Evolutionary conservation across 2,113 vertebrate species (phyloP).

Genomic region (Pelvicachromis taeniatus): DNA sequence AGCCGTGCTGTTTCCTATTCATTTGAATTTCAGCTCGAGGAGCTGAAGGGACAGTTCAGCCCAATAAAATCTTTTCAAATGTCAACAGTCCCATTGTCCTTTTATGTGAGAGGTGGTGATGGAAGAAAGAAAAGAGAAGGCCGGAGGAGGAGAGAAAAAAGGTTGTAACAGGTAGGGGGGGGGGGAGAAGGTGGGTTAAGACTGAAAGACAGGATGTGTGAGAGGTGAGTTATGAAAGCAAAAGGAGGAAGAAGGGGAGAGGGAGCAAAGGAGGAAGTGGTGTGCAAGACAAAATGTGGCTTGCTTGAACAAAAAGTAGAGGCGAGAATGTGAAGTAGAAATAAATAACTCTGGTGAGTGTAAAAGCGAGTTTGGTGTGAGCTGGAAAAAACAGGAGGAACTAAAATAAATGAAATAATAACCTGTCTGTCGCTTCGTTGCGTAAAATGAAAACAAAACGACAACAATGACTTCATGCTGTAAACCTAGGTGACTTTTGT

Average conservation of each 20-base stretch:
- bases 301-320: neutral
- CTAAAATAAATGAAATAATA: neutral
- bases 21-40: neutral
- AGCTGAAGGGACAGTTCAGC: slow-evolving; percentile 5
- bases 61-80: slow-evolving; percentile 31
- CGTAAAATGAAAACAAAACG: neutral
- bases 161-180: neutral
- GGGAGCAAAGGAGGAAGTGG: neutral
- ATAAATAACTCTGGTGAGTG: neutral
- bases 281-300: neutral
- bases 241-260: neutral
- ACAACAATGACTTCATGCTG: neutral
- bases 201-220: slow-evolving; percentile 18
- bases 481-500: neutral
- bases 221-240: neutral
- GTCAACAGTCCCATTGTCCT: slow-evolving; percentile 14
- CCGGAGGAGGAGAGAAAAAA: neutral
- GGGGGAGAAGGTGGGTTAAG: neutral
- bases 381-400: neutral
- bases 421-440: neutral
- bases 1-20: slow-evolving; percentile 18
- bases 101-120: neutral
- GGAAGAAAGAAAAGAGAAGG: neutral
- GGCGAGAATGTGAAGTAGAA: neutral
- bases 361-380: neutral